A percentile compares a stretch with the other conserved stretches of the same genome.
Conservation (phyloP, 2,113 vertebrate genomes). For the Embiotoca jacksoni region DNA sequence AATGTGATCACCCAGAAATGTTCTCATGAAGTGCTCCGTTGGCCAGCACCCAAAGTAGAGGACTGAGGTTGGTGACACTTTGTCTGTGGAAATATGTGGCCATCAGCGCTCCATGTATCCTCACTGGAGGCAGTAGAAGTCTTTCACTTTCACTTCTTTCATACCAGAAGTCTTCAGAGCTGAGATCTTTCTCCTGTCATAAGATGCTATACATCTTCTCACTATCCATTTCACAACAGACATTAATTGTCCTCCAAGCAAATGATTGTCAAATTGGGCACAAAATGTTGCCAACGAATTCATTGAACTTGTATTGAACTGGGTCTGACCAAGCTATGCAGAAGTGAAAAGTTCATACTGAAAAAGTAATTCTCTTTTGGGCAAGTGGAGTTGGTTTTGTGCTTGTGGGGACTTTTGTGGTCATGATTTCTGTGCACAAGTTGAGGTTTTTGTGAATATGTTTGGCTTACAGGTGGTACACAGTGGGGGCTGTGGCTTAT, state of each 20-base stretch:
- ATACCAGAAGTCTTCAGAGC: neutral
- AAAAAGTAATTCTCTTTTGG: conserved; percentile 3
- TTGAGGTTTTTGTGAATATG: conserved; percentile 55
- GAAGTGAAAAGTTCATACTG: conserved; percentile 39
- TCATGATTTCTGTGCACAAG: conserved; percentile 19
- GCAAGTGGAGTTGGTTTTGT: conserved; percentile 2
- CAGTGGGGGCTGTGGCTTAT: conserved; percentile 55
- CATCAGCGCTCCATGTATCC: conserved; percentile 15
- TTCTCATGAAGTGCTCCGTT: conserved; percentile 65
- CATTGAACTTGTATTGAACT: conserved; percentile 8
- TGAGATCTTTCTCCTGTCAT: conserved; percentile 15
- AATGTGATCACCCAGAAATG: conserved; percentile 60
- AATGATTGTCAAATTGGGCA: conserved; percentile 32
- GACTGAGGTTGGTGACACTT: conserved; percentile 35
- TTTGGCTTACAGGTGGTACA: conserved; percentile 71
- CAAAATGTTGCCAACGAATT: conserved; percentile 39
- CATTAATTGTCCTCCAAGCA: conserved; percentile 34
- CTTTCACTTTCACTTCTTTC: neutral
- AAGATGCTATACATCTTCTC: conserved; percentile 1
- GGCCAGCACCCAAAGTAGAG: conserved; percentile 55
- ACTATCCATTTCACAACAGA: conserved; percentile 19
- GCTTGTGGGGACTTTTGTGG: conserved; percentile 10
- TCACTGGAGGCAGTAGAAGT: neutral
- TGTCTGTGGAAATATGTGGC: conserved; percentile 24
- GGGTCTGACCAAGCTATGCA: conserved; percentile 28